Percentiles rank a stretch among this genome's conserved stretches.
Evolutionary conservation across 1,140 invertebrate genomes (phyloP).

Genomic region (Caerostris extrusa): DNA sequence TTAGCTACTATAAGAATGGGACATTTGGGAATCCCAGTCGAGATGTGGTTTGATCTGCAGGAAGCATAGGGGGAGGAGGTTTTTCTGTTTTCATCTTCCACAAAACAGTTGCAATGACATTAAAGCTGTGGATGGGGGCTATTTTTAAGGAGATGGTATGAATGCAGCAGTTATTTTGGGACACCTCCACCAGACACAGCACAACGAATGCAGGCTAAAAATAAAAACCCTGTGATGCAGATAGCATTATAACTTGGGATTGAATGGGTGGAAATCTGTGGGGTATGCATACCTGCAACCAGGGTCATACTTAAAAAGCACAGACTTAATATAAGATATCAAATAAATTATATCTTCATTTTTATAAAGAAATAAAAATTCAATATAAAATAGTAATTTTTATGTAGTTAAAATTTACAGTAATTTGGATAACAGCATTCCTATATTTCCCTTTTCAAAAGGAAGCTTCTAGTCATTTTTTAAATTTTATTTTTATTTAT

Average conservation of each 20-base stretch:
- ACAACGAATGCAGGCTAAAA: slow-evolving; percentile 71
- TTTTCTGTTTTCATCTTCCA: slow-evolving; percentile 42
- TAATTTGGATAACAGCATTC: no score
- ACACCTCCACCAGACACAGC: slow-evolving; percentile 66
- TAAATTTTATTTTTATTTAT: no score
- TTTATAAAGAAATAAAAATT: no score
- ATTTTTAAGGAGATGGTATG: slow-evolving; percentile 73
- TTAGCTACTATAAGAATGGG: not conserved
- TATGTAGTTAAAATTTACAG: no score
- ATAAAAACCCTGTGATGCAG: slow-evolving; percentile 52
- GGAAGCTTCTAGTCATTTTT: no score
- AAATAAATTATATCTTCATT: not conserved
- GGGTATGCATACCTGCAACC: not conserved
- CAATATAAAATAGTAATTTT: no score
- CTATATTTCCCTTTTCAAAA: no score
- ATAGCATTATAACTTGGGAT: slow-evolving; percentile 36
- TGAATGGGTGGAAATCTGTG: slow-evolving; percentile 13
- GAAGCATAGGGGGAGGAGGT: not conserved
- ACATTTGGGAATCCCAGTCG: not conserved
- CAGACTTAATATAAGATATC: not conserved
- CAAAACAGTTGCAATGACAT: slow-evolving; percentile 73
- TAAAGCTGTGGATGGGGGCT: slow-evolving; percentile 68
- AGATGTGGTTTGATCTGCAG: not conserved
- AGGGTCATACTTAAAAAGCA: not conserved
- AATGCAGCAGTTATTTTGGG: slow-evolving; percentile 71